Evolutionary conservation across 1,140 invertebrate species (phyloP), one percentile per base, ranked within the genome.

Genomic region (Drosophila pachea): DNA sequence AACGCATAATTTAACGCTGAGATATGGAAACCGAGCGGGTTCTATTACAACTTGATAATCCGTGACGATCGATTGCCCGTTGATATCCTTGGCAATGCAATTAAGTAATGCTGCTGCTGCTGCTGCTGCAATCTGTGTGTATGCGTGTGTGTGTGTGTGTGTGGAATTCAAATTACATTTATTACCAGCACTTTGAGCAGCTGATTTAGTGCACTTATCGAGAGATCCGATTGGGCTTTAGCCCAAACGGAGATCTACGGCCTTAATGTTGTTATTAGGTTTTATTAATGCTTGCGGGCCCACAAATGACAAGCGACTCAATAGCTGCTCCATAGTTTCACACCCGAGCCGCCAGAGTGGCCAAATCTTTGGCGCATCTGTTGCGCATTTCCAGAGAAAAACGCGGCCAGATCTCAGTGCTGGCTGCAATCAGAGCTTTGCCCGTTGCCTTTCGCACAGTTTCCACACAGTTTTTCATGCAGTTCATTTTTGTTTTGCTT

Each of bases 181-280:
- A 86, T 86, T 86, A 68, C 60, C 69, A 69, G 47, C 65, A 72
- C 60, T 68, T 69, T 83, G 74, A 82, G 82, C 78, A 75, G 68
- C 67, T 73, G 68, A 86, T 86, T 86, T 77, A 73, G 77, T 82
- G 67, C 78, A 86, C 68, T 84, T 82, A 86, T 82, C 74, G 77
- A 69, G 68, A 69, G 69, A 73, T 76, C 72, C 70, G 68, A 76
- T 76, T 76, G 60, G 45, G 62, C 62, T 67, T 52, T 71, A 68
- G 76, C 68, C 56, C 76, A 71, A 79, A 71, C 73, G 64, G 73
- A 86, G 74, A 73, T 71, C 73, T 67, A 69, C 12, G 8, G 8
- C 79, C 67, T 76, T 84, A 79, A 79, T 86, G 79, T 84, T 76
- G 76, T 86, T 84, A 84, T 84, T 86, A 84, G 76, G 76, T 64